Evolutionary conservation across 1,140 invertebrate species (phyloP), one percentile per base, ranked within the genome.

Genomic region (Diorhabda elongata): DNA sequence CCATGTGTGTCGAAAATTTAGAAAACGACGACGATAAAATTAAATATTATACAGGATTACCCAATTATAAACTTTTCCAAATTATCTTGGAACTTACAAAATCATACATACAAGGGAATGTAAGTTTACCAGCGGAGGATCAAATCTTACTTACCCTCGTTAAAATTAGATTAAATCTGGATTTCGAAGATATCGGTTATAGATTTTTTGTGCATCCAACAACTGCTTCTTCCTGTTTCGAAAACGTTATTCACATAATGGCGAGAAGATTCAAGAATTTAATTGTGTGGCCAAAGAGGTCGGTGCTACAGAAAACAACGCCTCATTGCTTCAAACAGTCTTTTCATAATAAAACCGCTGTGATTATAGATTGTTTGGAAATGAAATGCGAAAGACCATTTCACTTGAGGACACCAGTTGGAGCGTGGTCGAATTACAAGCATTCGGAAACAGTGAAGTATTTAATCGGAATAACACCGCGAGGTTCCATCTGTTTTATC

Each of bases 361-460:
- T 69, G 5, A 72, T 72, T 44, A 69, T 72, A 42, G 68, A 72
- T 63, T 72, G 71, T 52, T 72, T 70, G 67, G 68, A 70, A 67
- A 43, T 70, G 6, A 44, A 42, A 8, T 64, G 67, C 26, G 61
- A 73, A 66, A 65, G 44, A n/a, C 42, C 62, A 11, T 58, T 41
- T 58, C 61, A 61, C 64, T 67, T 72, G 41, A 9, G 56, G 67
- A 65, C 44, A 2, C 6, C 42, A 8, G 41, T 7, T 3, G 42
- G 61, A 69, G 66, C 59, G 58, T 74, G 73, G 71, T 73, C 71
- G 42, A 71, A 72, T 61, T 74, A 74, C 64, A 71, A 73, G 59
- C 67, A 71, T 52, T 58, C 69, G 43, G 3, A 69, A n/a, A 71
- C 70, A 5, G 11, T 74, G 3, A 74, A 74, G 68, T 69, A 69